Evolutionary conservation across 2,888 invertebrate genomes (phyloP).

Genomic region (Latrodectus elegans): DNA sequence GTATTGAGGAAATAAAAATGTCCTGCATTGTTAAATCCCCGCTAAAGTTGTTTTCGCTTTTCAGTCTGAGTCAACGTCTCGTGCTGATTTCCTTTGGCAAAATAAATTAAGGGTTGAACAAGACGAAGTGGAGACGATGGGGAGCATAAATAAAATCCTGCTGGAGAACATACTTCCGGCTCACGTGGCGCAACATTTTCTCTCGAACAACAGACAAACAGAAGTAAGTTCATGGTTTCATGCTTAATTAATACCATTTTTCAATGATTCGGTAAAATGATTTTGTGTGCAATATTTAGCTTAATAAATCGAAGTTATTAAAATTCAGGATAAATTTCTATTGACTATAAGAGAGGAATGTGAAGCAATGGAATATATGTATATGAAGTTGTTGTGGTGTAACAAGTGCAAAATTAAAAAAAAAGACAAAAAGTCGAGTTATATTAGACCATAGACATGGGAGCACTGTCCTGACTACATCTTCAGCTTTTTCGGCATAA

Average conservation of each 20-base stretch:
- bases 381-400: no score
- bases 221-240: constrained; percentile 77
- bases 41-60: background rate
- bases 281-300: background rate
- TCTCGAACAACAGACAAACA: constrained; percentile 82
- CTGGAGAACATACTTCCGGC: constrained; percentile 97
- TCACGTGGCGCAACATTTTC: constrained; percentile 95
- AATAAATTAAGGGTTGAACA: constrained; percentile 91
- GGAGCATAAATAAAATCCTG: constrained; percentile 96
- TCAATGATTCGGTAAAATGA: background rate
- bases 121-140: constrained; percentile 95
- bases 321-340: no score
- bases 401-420: no score
- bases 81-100: constrained; percentile 95
- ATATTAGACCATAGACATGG: no score
- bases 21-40: no score
- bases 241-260: background rate
- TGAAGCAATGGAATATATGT: no score
- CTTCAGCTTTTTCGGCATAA: no score
- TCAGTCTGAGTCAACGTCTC: constrained; percentile 91
- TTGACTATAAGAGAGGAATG: no score
- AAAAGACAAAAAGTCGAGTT: no score
- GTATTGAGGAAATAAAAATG: no score
- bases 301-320: no score
- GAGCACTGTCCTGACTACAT: no score